Conservation (phyloP, 2,888 invertebrate species). For the Andrena praecox region DNA sequence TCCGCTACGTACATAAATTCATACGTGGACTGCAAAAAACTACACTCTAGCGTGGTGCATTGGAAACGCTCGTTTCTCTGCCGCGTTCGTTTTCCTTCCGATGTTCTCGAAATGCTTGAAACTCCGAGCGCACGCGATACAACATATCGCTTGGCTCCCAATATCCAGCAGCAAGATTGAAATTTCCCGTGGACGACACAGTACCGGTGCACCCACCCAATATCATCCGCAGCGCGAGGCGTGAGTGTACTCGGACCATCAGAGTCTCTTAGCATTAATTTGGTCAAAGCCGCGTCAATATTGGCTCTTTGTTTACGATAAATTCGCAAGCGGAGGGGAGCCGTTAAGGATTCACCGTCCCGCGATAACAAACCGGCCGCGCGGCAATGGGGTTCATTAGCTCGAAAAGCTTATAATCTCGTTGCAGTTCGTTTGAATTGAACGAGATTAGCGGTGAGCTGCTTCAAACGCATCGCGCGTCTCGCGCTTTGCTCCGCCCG, state of each 20-base stretch:
- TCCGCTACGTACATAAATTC: conserved; percentile 5
- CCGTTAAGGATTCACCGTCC: neutral
- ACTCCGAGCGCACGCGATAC: neutral
- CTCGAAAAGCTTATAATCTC: conserved; percentile 18
- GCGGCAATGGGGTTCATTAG: neutral
- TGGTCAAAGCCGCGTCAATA: neutral
- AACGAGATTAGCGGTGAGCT: neutral
- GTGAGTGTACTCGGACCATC: neutral
- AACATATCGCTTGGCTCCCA: neutral
- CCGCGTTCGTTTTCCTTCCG: neutral
- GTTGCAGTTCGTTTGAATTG: conserved; percentile 1
- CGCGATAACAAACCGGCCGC: neutral
- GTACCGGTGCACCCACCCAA: too few relatives aligned
- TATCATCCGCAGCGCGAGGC: neutral
- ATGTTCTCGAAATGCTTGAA: neutral
- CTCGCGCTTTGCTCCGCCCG: neutral
- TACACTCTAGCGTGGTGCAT: neutral
- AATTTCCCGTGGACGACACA: neutral
- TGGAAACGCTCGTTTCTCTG: neutral
- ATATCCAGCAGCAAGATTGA: neutral
- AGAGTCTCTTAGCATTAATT: neutral
- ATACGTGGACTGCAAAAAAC: conserved; percentile 31
- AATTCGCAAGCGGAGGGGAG: neutral
- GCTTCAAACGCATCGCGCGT: neutral
- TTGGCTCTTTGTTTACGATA: conserved; percentile 5